These are phyloP conservation scores for Thymallus thymallus DNA, from an alignment of 2,113 vertebrate genomes.

Conservation along the genomic window DNA sequence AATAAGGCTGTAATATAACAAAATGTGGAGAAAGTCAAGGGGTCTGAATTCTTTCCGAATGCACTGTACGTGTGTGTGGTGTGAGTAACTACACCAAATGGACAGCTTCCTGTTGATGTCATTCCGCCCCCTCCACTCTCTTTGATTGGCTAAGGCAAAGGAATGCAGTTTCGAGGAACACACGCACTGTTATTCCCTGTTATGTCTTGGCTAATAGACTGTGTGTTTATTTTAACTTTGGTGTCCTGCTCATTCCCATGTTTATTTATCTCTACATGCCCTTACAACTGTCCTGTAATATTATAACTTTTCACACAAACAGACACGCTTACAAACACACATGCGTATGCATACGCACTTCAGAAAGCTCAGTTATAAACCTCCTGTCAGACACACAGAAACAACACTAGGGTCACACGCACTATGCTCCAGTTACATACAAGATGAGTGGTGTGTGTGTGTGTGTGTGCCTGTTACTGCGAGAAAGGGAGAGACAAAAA, in stretches of 20 bases:
- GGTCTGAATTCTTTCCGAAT: too few relatives aligned
- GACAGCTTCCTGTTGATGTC: slow-evolving; percentile 80
- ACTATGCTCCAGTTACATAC: slow-evolving; percentile 18
- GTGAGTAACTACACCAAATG: slow-evolving; percentile 62
- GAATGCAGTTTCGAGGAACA: not conserved
- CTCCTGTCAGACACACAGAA: slow-evolving; percentile 42
- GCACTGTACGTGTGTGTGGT: slow-evolving; percentile 9
- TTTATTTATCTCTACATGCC: slow-evolving; percentile 61
- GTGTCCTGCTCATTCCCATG: slow-evolving; percentile 29
- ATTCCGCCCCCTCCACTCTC: slow-evolving; percentile 34
- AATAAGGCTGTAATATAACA: too few relatives aligned
- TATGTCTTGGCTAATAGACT: slow-evolving; percentile 56
- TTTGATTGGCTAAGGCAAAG: not conserved
- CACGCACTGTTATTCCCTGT: slow-evolving; percentile 5
- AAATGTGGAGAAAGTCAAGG: too few relatives aligned
- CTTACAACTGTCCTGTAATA: too few relatives aligned
- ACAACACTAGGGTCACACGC: slow-evolving; percentile 36
- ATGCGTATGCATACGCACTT: slow-evolving; percentile 18
- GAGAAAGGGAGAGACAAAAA: too few relatives aligned
- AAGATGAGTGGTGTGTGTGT: slow-evolving; percentile 2
- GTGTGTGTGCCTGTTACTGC: slow-evolving; percentile 1
- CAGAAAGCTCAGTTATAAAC: slow-evolving; percentile 48
- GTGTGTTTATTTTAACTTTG: slow-evolving; percentile 56
- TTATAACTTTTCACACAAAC: slow-evolving; percentile 9
- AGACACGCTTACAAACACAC: not conserved